A percentile compares a stretch with the other conserved stretches of the same genome.
These are phyloP conservation scores for Archaeoteleia sp. DNA, from an alignment of 2,888 invertebrate species.

Conservation along the genomic window DNA sequence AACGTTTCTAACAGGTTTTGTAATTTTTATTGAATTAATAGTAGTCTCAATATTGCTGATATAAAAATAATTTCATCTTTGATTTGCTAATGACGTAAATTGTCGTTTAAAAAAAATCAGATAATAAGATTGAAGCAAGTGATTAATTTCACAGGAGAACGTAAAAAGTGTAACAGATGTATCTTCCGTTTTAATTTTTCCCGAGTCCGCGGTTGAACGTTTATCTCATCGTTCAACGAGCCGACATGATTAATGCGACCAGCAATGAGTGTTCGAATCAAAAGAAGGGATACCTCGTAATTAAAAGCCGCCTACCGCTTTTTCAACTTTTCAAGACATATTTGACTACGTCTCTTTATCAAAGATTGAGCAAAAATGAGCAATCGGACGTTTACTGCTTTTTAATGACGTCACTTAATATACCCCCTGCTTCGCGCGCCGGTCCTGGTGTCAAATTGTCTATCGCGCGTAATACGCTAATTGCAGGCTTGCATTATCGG, in stretches of 20 bases:
- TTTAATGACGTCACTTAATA: constrained; percentile 23
- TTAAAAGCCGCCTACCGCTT: constrained; percentile 42
- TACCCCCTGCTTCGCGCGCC: constrained; percentile 8
- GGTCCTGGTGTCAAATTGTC: constrained; percentile 30
- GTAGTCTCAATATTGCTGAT: too few relatives aligned
- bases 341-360: constrained; percentile 28
- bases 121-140: too few relatives aligned
- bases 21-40: constrained; percentile 10
- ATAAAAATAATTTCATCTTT: too few relatives aligned
- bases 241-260: constrained; percentile 40
- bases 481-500: constrained; percentile 37
- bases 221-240: constrained; percentile 34
- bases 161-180: constrained; percentile 4
- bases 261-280: constrained; percentile 28
- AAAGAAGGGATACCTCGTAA: constrained; percentile 23
- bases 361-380: constrained; percentile 21
- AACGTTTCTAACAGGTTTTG: constrained; percentile 42
- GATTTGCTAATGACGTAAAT: too few relatives aligned
- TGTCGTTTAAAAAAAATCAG: too few relatives aligned
- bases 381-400: constrained; percentile 24
- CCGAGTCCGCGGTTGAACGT: constrained; percentile 14
- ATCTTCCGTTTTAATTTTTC: constrained; percentile 25
- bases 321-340: constrained; percentile 22
- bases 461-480: constrained; percentile 40
- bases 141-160: constrained; percentile 1